Percentiles rank a stretch among this genome's conserved stretches.
Evolutionary conservation across 2,797 vertebrate species (phyloP).

Genomic region (Onychomys torridus): DNA sequence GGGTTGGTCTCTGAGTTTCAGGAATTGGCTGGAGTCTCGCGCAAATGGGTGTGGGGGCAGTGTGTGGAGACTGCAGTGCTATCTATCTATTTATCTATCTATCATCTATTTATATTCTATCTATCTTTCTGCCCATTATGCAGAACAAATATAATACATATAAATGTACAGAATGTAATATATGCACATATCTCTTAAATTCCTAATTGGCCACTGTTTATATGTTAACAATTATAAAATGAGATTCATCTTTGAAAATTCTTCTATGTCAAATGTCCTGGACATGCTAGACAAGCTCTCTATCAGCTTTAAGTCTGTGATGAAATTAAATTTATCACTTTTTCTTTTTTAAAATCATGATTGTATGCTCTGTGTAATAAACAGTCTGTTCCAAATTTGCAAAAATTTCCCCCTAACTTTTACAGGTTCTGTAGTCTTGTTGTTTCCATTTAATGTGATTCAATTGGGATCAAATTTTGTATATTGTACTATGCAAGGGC

Average conservation of each 20-base stretch:
- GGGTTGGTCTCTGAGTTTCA: too few species aligned
- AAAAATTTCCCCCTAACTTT: neutral
- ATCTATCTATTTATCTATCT: neutral
- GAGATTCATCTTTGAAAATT: neutral
- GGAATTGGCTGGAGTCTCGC: too few species aligned
- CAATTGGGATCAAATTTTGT: neutral
- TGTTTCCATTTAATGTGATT: neutral
- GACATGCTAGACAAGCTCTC: neutral
- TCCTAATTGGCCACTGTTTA: neutral
- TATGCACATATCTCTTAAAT: neutral
- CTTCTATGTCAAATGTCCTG: neutral
- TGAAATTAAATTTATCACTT: neutral
- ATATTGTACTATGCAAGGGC: neutral
- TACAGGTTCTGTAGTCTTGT: neutral
- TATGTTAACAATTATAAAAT: constrained; percentile 21
- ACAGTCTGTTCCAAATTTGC: neutral
- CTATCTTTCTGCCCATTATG: neutral
- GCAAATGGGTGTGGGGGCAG: too few species aligned
- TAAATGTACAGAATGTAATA: neutral
- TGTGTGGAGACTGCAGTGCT: too few species aligned
- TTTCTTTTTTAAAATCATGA: neutral
- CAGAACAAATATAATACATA: neutral
- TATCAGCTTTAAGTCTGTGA: neutral
- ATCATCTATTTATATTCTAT: neutral
- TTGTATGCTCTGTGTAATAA: neutral